These are phyloP conservation scores for Ciconia stormi DNA, from an alignment of 2,113 vertebrate genomes.

Conservation along the genomic window DNA sequence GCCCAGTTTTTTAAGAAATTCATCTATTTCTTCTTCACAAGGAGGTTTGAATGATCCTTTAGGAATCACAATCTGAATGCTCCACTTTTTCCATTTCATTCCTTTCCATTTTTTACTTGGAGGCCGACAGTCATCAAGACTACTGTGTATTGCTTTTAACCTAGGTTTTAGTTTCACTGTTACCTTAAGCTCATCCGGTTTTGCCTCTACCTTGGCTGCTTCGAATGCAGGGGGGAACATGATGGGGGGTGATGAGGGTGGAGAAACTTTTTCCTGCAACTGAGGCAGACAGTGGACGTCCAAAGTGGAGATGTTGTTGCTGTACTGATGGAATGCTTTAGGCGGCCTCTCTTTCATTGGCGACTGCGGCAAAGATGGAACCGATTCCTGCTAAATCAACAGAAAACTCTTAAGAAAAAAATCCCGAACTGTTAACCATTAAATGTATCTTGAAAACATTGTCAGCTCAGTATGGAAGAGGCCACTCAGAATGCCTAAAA, in stretches of 20 bases:
- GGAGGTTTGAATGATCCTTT: slow-evolving; percentile 84
- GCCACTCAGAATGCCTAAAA: background rate
- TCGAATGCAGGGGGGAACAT: slow-evolving; percentile 84
- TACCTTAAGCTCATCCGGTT: slow-evolving; percentile 90
- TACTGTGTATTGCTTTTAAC: slow-evolving; percentile 79
- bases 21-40: slow-evolving; percentile 86
- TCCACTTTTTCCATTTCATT: slow-evolving; percentile 93
- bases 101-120: slow-evolving; percentile 84
- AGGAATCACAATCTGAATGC: slow-evolving; percentile 84
- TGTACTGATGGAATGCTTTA: slow-evolving; percentile 86
- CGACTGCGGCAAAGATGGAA: slow-evolving; percentile 73
- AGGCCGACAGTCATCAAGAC: slow-evolving; percentile 78
- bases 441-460: background rate
- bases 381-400: slow-evolving; percentile 69
- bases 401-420: background rate
- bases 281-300: slow-evolving; percentile 88
- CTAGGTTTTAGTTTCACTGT: slow-evolving; percentile 92
- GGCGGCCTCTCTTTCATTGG: slow-evolving; percentile 78
- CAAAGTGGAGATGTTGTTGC: slow-evolving; percentile 89
- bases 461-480: background rate
- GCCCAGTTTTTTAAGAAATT: slow-evolving; percentile 85
- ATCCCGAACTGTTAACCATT: background rate
- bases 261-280: slow-evolving; percentile 80
- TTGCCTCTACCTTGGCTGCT: slow-evolving; percentile 79
- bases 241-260: slow-evolving; percentile 79